phyloP scores from a whole-genome alignment of 2,888 invertebrate genomes.

The Caprella mutica region DNA sequence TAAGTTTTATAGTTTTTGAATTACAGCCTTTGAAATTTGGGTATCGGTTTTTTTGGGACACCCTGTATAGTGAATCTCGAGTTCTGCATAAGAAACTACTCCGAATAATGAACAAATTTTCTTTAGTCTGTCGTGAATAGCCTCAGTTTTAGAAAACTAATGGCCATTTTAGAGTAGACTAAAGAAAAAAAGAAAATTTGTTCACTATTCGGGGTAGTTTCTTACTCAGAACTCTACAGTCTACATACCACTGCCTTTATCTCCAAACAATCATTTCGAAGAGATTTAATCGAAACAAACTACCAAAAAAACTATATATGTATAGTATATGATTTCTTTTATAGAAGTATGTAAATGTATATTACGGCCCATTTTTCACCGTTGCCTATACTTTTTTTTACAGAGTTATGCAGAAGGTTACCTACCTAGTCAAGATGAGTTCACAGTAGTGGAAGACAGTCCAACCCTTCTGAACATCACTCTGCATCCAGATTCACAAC shows the following conservation, averaged over 20 bases:
- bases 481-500: slow-evolving; percentile 42
- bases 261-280: background rate
- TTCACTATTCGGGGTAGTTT: no score
- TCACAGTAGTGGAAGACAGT: slow-evolving; percentile 72
- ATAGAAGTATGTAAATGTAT: background rate
- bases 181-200: no score
- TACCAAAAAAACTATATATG: background rate
- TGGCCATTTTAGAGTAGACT: no score
- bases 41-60: no score
- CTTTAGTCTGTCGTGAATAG: no score
- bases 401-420: slow-evolving; percentile 76
- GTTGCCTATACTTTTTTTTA: slow-evolving; percentile 23
- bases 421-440: slow-evolving; percentile 69
- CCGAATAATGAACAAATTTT: no score
- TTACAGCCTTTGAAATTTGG: no score
- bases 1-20: no score
- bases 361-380: background rate
- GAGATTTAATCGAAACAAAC: background rate
- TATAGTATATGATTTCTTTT: background rate
- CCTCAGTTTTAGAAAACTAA: no score
- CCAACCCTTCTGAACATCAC: slow-evolving; percentile 75
- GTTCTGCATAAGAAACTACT: no score
- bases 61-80: no score
- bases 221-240: no score
- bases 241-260: background rate